Base-by-base conservation (phyloP, 2,797 vertebrate species). In the Pristis pectinata region DNA sequence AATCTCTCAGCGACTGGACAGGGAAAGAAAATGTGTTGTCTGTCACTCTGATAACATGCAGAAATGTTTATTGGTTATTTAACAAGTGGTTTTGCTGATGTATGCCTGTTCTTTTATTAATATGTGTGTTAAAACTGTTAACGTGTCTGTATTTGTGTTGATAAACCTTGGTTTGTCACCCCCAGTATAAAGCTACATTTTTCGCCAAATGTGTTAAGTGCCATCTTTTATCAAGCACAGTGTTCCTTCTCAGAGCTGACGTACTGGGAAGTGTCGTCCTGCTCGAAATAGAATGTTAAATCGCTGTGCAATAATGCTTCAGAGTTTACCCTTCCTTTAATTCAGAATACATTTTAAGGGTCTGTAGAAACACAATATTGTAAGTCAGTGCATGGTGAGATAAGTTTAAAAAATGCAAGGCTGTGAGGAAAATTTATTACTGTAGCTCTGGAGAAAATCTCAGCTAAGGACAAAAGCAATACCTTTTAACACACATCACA, bases 221-320 rank as follows among this genome's bases (percentile, higher is more conserved):
- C 22, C 61, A 91, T 64, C 30, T 37, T 64, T 37, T 37, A 37
- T 37, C 34, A 41, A 67, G 37, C 41, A 41, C 59, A 0, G 17
- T 41, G 87, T 24, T 64, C n/a, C n/a, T 91, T 61, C 87, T 41
- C 87, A 11, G n/a, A 91, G n/a, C 87, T 91, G 87, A 64, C 87
- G n/a, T 91, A 91, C 17, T 64, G 59, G 59, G 87, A 91, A 22
- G 87, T 64, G n/a, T 91, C 17, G 59, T 10, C 41, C 2, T 1
- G 56, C 87, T 61, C 67, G 87, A 91, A 91, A 91, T 67, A 91
- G 87, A 37, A 91, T 37, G 37, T 89, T 64, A 34, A 19, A 67
- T 41, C 19, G 19, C 15, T 37, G 8, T 10, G 17, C 19, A 9
- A n/a, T 24, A 41, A 1, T 89, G 9, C n/a, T 17, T 22, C 9